Evolutionary conservation across 2,797 vertebrate genomes (phyloP), one percentile per base, ranked within the genome.

Genomic region (Falco concolor): DNA sequence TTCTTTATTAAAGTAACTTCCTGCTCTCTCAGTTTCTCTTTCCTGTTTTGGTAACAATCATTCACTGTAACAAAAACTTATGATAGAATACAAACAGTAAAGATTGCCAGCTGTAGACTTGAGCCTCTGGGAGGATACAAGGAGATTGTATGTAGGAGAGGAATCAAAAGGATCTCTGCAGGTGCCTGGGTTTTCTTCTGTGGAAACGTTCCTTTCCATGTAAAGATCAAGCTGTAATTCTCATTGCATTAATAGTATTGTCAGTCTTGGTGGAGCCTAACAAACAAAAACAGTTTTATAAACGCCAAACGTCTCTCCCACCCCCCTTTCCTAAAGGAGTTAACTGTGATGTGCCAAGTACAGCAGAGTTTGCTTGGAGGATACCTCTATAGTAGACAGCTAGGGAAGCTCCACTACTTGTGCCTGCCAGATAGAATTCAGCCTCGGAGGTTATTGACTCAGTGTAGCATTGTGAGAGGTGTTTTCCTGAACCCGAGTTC

Each of bases 381-480:
- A 28, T 57, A 13, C 34, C 10, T 50, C 42, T 50, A 1, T 14
- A 45, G 20, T 17, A 57, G 44, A 28, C 23, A 38, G 50, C 28
- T 44, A 44, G 45, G 27, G 32, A 57, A n/a, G n/a, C 28, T 42
- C 12, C 23, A 16, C 21, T 44, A 20, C 36, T 54, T 38, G 36
- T 57, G 44, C 23, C 32, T 57, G 57, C 28, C 44, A 50, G 50
- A n/a, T 28, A 28, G 57, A 57, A 70, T 57, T 70, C 44, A 24
- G 45, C 72, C 59, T 45, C 2, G 3, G 80, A 57, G 44, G 28
- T 53, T 22, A 13, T 60, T 28, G n/a, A 74, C 16, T 69, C 27
- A 4, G 2, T 0, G 1, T 30, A 34, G 40, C 40, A 28, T 12
- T 54, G 24, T 10, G 25, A 74, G 47, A 67, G 5, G 4, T 8